Percentiles rank a stretch among this genome's conserved stretches.
Conservation (phyloP, 2,113 vertebrate species). For the Deroptyus accipitrinus region DNA sequence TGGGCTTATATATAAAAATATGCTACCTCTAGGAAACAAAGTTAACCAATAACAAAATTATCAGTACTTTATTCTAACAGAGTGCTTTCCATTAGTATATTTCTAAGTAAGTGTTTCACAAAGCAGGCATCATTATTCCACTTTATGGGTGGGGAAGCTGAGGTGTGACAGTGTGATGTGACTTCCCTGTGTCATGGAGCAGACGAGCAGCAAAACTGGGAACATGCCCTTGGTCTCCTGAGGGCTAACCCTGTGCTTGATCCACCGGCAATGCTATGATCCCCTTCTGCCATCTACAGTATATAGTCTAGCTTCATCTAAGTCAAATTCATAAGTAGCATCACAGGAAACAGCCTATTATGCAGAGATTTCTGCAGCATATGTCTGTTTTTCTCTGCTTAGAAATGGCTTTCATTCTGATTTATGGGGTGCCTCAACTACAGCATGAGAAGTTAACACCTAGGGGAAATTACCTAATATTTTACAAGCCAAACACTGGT, state of each 20-base stretch:
- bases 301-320: background rate
- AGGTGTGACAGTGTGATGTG: background rate
- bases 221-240: background rate
- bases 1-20: background rate
- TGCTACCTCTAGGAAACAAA: background rate
- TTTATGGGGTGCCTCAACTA: background rate
- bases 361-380: background rate
- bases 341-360: background rate
- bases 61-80: background rate
- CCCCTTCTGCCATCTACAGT: constrained; percentile 18
- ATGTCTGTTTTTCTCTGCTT: background rate
- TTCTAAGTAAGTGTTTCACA: background rate
- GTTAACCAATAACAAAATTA: background rate
- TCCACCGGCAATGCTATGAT: background rate
- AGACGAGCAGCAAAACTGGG: background rate
- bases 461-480: background rate
- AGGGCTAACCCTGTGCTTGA: background rate
- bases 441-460: background rate
- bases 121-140: background rate
- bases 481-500: background rate
- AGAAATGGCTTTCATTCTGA: background rate
- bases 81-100: background rate
- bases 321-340: background rate
- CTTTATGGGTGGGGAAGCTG: background rate
- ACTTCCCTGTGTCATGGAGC: background rate